Base-by-base conservation (phyloP, 2,888 invertebrate species). In the Artemia sp. region DNA sequence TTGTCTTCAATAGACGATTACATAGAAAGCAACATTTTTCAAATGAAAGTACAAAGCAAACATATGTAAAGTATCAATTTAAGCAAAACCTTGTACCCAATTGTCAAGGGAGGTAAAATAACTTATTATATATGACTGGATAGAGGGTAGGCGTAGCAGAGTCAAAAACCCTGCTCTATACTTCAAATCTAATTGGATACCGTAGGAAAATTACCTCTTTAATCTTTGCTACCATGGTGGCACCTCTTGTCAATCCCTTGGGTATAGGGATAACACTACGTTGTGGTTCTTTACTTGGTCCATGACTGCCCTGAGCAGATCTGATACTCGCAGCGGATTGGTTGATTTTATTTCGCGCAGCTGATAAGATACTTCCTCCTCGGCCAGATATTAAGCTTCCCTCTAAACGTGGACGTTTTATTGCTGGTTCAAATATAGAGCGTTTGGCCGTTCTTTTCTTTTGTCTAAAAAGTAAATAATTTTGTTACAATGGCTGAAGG, bases 351-450 rank as follows among this genome's bases (percentile, higher is more conserved):
- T 58, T n/a, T 58, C 64, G 8, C n/a, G 64, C 64, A 10, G 64
- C 64, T 9, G 64, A 58, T 0, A 58, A 24, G 64, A 58, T 58
- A 24, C 64, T 58, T 10, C 64, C 64, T 8, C 64, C 64, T 58
- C 64, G n/a, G 24, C 64, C 64, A n/a, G 64, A 58, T 19, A 58
- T 58, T n/a, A 58, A 24, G 64, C 64, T 58, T 19, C 64, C 64
- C 64, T 58, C 64, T 10, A 58, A n/a, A n/a, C 64, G 64, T 9
- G 64, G 64, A 19, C 64, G 64, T 24, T 58, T 58, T 10, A 58
- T 9, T n/a, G 24, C 9, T n/a, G 64, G 64, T 58, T 58, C 64
- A 10, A 58, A 58, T n/a, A 24, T 19, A 9, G 64, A 24, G 9
- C 64, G 64, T 58, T 58, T 58, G 64, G 24, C 64, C 9, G 64